Evolutionary conservation across 2,797 vertebrate genomes (phyloP), one percentile per base, ranked within the genome.

Genomic region (Uromys caudimaculatus): DNA sequence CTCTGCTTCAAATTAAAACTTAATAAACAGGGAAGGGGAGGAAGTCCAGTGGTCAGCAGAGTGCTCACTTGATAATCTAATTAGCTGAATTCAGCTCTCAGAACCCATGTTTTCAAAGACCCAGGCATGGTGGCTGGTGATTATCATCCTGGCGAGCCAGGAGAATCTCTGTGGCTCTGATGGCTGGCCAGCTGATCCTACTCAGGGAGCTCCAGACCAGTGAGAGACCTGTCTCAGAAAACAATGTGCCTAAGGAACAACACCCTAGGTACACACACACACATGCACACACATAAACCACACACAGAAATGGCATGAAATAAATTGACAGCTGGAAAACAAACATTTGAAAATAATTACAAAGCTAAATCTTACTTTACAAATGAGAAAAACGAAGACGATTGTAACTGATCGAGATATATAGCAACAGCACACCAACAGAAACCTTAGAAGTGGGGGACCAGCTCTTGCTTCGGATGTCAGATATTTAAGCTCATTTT

Each of bases 1-100:
- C 47, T 96, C 71, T 88, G 23, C 86, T 92, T 60, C 89, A 84
- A 93, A 87, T 67, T 88, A 94, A 71, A 90, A 94, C 94, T 50
- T 29, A 90, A n/a, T 82, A 84, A 73, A 73, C 17, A 41, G 24
- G 5, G n/a, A 2, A 23, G 9, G 8, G 32, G 14, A 56, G 16
- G 29, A 32, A 56, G n/a, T 41, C 13, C 21, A 56, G n/a, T 9
- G 2, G 21, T 54, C 38, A 3, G 24, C 50, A 32, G 8, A 41
- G 23, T 56, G 16, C 85, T 88, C 16, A 12, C n/a, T 12, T 56
- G 27, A 56, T 52, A 56, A 41, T 5, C n/a, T 7, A 56, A 71
- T 38, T 71, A 41, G n/a, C 64, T n/a, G n/a, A 41, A 41, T 56
- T 41, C 35, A 71, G 29, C 21, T 38, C 23, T 67, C 50, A 56